Evolutionary conservation across 2,888 invertebrate genomes (phyloP).

Genomic region (Pherbina coryleti): DNA sequence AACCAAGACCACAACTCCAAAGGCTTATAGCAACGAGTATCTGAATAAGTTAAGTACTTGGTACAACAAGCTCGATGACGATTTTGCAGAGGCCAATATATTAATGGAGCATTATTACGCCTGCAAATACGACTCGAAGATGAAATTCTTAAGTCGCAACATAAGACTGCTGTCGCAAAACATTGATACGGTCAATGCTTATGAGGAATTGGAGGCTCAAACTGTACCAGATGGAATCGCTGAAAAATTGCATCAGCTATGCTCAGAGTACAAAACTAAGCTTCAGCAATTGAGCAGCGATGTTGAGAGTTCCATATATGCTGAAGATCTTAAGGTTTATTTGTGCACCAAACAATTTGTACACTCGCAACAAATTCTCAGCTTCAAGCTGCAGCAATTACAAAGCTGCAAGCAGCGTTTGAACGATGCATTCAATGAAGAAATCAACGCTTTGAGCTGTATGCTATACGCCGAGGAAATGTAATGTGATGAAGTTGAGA

Average conservation of each 20-base stretch:
- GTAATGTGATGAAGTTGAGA: background rate
- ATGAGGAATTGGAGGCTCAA: background rate
- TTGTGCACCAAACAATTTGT: slow-evolving; percentile 54
- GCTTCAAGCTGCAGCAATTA: slow-evolving; percentile 47
- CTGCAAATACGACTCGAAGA: slow-evolving; percentile 47
- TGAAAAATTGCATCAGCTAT: background rate
- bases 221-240: background rate
- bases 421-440: slow-evolving; percentile 37
- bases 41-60: slow-evolving; percentile 52
- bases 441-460: slow-evolving; percentile 14
- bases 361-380: slow-evolving; percentile 47
- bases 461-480: background rate
- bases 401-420: slow-evolving; percentile 45
- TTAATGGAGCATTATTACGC: slow-evolving; percentile 52
- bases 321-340: slow-evolving; percentile 50
- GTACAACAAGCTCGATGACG: slow-evolving; percentile 54
- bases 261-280: slow-evolving; percentile 39
- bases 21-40: slow-evolving; percentile 41
- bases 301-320: slow-evolving; percentile 46
- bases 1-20: background rate
- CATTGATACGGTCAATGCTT: background rate
- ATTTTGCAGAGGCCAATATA: slow-evolving; percentile 44
- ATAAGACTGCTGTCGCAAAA: slow-evolving; percentile 38
- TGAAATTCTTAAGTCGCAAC: slow-evolving; percentile 47
- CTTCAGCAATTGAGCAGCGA: slow-evolving; percentile 48